Evolutionary conservation across 2,113 vertebrate genomes (phyloP), one percentile per base, ranked within the genome.

Genomic region (Phrynocephalus versicolor): DNA sequence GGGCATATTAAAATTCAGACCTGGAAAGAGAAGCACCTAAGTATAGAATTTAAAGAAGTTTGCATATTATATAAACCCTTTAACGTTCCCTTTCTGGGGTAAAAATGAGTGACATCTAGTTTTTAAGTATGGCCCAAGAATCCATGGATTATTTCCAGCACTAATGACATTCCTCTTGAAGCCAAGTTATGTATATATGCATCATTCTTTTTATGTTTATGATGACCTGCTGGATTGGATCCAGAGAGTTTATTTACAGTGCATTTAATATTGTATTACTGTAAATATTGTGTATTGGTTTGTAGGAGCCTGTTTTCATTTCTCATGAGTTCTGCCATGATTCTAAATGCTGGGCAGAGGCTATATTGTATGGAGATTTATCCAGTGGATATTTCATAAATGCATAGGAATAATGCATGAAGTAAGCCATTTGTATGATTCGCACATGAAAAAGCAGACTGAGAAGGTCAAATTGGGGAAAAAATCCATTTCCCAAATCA

Each of bases 401-500:
- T 1, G 1, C 76, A 83, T 82, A 6, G 18, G 2, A 87, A 87
- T 62, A 88, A 51, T 3, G 0, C n/a, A 83, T 72, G 81, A 79
- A 83, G 18, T 37, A 69, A n/a, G 1, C 2, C 0, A 0, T 81
- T 84, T 83, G 33, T 84, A 51, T 87, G 62, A 23, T 83, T 89
- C 65, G 55, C 30, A 4, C 18, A 58, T 80, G 7, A 2, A 58
- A 71, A 85, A 81, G 0, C 6, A 83, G 35, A 65, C 72, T 67
- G 41, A 37, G 58, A 79, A 57, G 83, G 70, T 12, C 3, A 76
- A 81, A 89, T 74, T 41, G 5, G 35, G 55, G 23, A 76, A 41
- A 83, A 88, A 88, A 89, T 78, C 73, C 5, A 79, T 14, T 71
- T 85, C 9, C 80, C 8, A 89, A 90, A 88, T 87, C 37, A 72